These are phyloP conservation scores for Loxodonta africana DNA, from an alignment of 2,113 vertebrate species.

Conservation along the genomic window DNA sequence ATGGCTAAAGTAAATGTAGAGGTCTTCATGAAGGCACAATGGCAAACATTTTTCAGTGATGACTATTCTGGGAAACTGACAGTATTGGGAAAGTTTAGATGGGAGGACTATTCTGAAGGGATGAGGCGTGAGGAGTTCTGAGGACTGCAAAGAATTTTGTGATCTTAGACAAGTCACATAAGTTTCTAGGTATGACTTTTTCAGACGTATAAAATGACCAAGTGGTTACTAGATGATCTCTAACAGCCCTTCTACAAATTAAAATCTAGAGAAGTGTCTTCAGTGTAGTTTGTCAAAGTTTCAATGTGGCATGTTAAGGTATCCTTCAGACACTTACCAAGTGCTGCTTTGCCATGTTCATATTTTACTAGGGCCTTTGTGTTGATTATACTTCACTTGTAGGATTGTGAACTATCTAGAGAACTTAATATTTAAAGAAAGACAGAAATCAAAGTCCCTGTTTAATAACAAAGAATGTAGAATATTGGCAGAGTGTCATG, in stretches of 20 bases:
- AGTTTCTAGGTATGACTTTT: not conserved
- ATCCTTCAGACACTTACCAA: not conserved
- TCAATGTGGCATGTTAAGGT: slow-evolving; percentile 29
- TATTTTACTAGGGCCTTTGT: not conserved
- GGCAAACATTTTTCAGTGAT: not conserved
- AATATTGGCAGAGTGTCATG: too few species aligned
- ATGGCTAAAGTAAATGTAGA: not conserved
- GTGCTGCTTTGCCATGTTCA: not conserved
- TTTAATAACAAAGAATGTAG: too few species aligned
- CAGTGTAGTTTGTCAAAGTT: not conserved
- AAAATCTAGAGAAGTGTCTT: slow-evolving; percentile 5
- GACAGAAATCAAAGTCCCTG: not conserved
- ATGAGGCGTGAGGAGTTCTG: not conserved
- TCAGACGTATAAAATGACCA: not conserved
- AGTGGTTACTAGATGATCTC: not conserved
- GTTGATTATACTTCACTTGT: not conserved
- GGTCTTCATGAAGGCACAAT: not conserved
- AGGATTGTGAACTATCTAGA: not conserved
- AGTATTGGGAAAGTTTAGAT: not conserved
- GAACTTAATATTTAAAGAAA: slow-evolving; percentile 51
- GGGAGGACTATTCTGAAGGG: not conserved
- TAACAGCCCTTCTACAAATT: not conserved
- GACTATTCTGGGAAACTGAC: too few species aligned
- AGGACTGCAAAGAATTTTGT: not conserved
- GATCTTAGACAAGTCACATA: not conserved